Percentiles rank a stretch among this genome's conserved stretches.
phyloP scores from a whole-genome alignment of 2,113 vertebrate genomes.

The Hippocampus comes region DNA sequence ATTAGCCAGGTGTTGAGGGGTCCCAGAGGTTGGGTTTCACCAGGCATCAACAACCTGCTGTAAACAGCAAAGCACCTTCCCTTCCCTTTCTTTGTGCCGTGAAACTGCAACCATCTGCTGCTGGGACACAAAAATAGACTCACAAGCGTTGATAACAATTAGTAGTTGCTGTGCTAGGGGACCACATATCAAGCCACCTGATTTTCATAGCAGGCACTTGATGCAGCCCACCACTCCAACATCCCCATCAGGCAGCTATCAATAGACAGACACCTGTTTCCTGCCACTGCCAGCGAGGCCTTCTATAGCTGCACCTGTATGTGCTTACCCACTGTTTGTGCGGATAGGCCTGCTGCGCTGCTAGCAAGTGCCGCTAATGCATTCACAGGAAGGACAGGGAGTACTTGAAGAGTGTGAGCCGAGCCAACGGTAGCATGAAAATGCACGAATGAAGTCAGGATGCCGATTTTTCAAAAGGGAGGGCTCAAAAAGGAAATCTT shows the following conservation, averaged over 20 bases:
- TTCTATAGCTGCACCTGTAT: slow-evolving; percentile 70
- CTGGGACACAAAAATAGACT: slow-evolving; percentile 61
- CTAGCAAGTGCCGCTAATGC: slow-evolving; percentile 57
- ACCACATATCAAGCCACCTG: slow-evolving; percentile 65
- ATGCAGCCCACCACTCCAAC: slow-evolving; percentile 2
- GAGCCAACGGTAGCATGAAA: slow-evolving; percentile 58
- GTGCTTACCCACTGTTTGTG: slow-evolving; percentile 64
- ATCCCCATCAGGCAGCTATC: slow-evolving; percentile 61
- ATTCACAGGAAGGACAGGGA: slow-evolving; percentile 70
- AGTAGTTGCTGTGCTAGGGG: slow-evolving; percentile 44
- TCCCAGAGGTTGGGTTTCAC: slow-evolving; percentile 56
- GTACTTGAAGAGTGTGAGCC: slow-evolving; percentile 54
- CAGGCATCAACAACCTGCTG: slow-evolving; percentile 67
- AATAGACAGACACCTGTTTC: slow-evolving; percentile 73
- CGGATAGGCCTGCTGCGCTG: slow-evolving; percentile 61
- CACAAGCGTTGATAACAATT: slow-evolving; percentile 64
- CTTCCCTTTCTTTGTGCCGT: slow-evolving; percentile 36
- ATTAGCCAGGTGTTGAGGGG: slow-evolving; percentile 59
- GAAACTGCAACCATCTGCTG: slow-evolving; percentile 59
- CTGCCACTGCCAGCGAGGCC: slow-evolving; percentile 60
- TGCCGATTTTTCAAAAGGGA: slow-evolving; percentile 51
- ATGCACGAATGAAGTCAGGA: slow-evolving; percentile 61
- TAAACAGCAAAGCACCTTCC: slow-evolving; percentile 50
- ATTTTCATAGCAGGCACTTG: slow-evolving; percentile 58
- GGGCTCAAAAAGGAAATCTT: slow-evolving; percentile 49